Evolutionary conservation across 2,113 vertebrate genomes (phyloP), one percentile per base, ranked within the genome.

Genomic region (Todiramphus saurophagus): DNA sequence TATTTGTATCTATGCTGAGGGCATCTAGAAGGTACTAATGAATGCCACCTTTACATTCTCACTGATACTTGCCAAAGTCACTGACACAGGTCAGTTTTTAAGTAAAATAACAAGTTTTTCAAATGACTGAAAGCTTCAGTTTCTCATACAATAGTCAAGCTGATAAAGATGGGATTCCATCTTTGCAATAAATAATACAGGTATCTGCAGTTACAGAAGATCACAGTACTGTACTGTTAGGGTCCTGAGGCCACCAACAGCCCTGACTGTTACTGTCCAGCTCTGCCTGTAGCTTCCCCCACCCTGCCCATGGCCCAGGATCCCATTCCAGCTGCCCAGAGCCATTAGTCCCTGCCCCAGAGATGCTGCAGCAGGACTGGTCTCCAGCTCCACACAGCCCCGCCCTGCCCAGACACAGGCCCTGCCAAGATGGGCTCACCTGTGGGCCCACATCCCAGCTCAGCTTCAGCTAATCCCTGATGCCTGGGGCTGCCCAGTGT

Each of bases 221-320:
- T 39, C 27, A 48, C 17, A 16, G 5, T 21, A 27, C 27, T 27
- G 23, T n/a, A 39, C 11, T 58, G 7, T 37, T 21, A 74, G 13
- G 4, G n/a, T 62, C 16, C 37, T 46, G 46, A 77, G 18, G 27
- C 27, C 31, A 60, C 20, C 28, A 73, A 39, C 25, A 73, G 13
- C n/a, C 16, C 14, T 76, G 28, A 37, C 2, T 35, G 6, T 27
- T 24, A 10, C 53, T 37, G 5, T 6, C 11, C 24, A 74, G 5
- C 8, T 81, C 12, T 50, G 14, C 9, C 20, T 0, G 0, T 60
- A 58, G 10, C 3, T 86, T 2, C 2, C 11, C 3, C 0, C 1
- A 35, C 18, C 8, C 33, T 58, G 13, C 3, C 7, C 11, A 35
- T 19, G 31, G 11, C 18, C n/a, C 44, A 80, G 25, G 14, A 53